Conservation (phyloP, 2,888 invertebrate species). For the Odiellus spinosus region DNA sequence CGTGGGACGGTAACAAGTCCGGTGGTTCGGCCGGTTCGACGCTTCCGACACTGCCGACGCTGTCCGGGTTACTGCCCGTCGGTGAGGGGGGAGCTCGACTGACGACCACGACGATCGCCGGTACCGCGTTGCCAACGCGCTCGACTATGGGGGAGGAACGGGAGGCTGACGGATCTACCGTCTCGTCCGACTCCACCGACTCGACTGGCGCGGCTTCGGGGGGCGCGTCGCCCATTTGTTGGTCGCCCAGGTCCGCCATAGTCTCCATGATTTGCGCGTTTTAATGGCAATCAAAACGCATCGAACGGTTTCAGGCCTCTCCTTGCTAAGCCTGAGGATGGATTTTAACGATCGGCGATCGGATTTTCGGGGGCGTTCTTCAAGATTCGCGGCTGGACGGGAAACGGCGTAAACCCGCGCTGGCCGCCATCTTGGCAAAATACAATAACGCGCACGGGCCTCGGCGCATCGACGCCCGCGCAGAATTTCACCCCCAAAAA, state of each 20-base stretch:
- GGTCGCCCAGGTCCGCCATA: slow-evolving; percentile 31
- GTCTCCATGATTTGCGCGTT: slow-evolving; percentile 31
- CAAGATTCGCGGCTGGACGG: slow-evolving; percentile 1
- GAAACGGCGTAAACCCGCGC: background rate
- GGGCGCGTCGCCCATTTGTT: slow-evolving; percentile 26
- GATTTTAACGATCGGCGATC: slow-evolving; percentile 12
- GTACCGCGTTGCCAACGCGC: background rate
- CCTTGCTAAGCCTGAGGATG: slow-evolving; percentile 8
- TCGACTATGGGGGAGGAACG: background rate
- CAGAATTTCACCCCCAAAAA: background rate
- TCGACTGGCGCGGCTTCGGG: slow-evolving; percentile 9
- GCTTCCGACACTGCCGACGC: slow-evolving; percentile 6
- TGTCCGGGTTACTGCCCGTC: slow-evolving; percentile 7
- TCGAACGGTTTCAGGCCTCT: slow-evolving; percentile 9
- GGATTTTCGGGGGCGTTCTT: slow-evolving; percentile 5
- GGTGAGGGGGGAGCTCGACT: background rate
- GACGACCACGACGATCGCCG: background rate
- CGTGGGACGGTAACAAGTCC: slow-evolving; percentile 19
- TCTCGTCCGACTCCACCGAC: slow-evolving; percentile 4
- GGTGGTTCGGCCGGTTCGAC: slow-evolving; percentile 16
- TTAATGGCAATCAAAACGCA: slow-evolving; percentile 21
- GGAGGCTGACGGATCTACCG: background rate
- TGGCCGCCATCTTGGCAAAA: background rate
- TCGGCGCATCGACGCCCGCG: background rate
- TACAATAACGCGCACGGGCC: background rate